Base-by-base conservation (phyloP, 2,797 vertebrate genomes). In the Heteromormyrus szaboi region DNA sequence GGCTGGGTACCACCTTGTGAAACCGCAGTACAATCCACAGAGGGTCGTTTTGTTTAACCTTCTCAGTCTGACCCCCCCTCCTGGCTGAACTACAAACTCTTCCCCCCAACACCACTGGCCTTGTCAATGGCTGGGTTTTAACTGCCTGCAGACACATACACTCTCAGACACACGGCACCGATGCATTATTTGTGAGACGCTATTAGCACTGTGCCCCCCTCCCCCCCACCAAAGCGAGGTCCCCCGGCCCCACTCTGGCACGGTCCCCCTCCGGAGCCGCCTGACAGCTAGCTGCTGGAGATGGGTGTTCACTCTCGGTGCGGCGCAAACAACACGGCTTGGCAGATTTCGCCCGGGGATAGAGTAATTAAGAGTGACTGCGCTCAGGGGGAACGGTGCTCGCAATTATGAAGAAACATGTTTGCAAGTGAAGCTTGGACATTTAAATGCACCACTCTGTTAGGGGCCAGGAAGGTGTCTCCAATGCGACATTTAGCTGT, bases 341-440 rank as follows among this genome's bases (percentile, higher is more conserved):
- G 17, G 50, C 29, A n/a, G 85, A 86, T 56, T 41, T 41, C 85
- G 29, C 51, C 25, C 12, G 85, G 51, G 85, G 5, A 86, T 86
- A 33, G 14, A 54, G 85, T 86, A 86, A 86, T 86, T 86, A 86
- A 86, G 85, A 86, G 33, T 56, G 85, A 86, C 51, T 86, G 85
- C 17, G 29, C 33, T 56, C 25, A 25, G 51, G 22, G 51, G 50
- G 7, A 86, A 56, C 25, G 2, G 9, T 41, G 85, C 12, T 22
- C 50, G 25, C 85, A 86, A 56, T 54, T 54, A 86, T 56, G 51
- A 56, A 37, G 51, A 56, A 59, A 37, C 25, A 33, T 37, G 48
- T 85, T 33, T 85, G 48, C 9, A 33, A 86, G 51, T 41, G 25
- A 56, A 86, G 50, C 25, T 59, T 59, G 85, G 22, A 37, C 25